Percentiles rank a stretch among this genome's conserved stretches.
phyloP scores from a whole-genome alignment of 2,888 invertebrate species.

The Ennomos quercinarius region DNA sequence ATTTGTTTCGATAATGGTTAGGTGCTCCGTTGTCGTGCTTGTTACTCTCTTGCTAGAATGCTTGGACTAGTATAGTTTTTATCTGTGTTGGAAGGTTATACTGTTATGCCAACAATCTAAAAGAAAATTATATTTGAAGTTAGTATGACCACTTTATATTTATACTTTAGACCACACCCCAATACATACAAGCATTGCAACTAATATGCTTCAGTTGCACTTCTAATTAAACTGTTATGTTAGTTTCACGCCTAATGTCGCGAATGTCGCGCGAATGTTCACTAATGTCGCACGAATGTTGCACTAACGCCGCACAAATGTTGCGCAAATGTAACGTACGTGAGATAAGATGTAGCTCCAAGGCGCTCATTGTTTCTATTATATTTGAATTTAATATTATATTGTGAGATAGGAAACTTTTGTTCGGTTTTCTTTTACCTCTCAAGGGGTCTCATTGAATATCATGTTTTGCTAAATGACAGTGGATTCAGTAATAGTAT shows the following conservation, averaged over 20 bases:
- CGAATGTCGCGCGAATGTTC: slow-evolving; percentile 58
- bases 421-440: slow-evolving; percentile 25
- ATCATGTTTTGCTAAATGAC: not conserved
- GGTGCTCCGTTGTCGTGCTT: too few relatives aligned
- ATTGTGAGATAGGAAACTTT: slow-evolving; percentile 21
- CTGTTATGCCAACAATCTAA: too few relatives aligned
- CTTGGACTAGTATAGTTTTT: too few relatives aligned
- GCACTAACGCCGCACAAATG: slow-evolving; percentile 16
- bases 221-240: slow-evolving; percentile 83
- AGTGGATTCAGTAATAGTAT: too few relatives aligned
- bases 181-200: slow-evolving; percentile 58
- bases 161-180: slow-evolving; percentile 38
- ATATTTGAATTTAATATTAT: slow-evolving; percentile 26
- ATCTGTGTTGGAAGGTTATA: too few relatives aligned
- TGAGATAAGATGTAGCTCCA: slow-evolving; percentile 27
- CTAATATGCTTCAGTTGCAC: slow-evolving; percentile 61
- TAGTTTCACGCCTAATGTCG: slow-evolving; percentile 62
- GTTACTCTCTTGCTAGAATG: too few relatives aligned
- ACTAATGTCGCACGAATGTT: slow-evolving; percentile 13
- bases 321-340: slow-evolving; percentile 31
- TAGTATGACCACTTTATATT: too few relatives aligned
- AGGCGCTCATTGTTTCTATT: slow-evolving; percentile 23
- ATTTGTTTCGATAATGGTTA: too few relatives aligned
- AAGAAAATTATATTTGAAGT: too few relatives aligned
- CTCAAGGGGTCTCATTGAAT: slow-evolving; percentile 10